Evolutionary conservation across 2,888 invertebrate species (phyloP), one percentile per base, ranked within the genome.

Genomic region (Watsonalla cultraria): DNA sequence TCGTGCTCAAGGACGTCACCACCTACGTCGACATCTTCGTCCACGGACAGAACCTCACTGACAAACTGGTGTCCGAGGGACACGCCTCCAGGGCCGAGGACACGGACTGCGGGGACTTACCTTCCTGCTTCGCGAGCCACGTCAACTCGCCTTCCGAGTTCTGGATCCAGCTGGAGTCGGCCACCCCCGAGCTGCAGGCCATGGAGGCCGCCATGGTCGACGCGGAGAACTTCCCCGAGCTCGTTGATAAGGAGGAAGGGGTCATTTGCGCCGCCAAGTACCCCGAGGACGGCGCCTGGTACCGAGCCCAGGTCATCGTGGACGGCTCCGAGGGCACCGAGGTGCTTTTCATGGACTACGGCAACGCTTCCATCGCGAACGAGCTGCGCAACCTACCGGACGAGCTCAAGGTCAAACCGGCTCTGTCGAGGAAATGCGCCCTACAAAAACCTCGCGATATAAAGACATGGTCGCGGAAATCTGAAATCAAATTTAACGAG

Each of bases 141-240:
- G 90, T 94, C 0, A 94, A 95, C 74, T 94, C 94, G 0, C 93
- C 95, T 0, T 92, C 92, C 0, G 95, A 96, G 68, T 96, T 96
- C 76, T 96, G 95, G 92, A 92, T 96, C 15, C 96, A 96, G 70
- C 87, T 95, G 58, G 95, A 95, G 66, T 92, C 93, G n/a, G 84
- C 89, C 0, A 74, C 88, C 0, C 61, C 80, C 0, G 93, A 93
- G 7, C 68, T 94, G 42, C 93, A 94, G 57, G 72, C 92, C 8
- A 92, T 94, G 76, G 92, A 92, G 56, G 78, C 90, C 0, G 92
- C 92, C 55, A 84, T 95, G 79, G 80, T 84, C 0, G 90, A 92
- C 14, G 92, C 92, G 0, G 89, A 92, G 39, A 86, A 85, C 60
- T 92, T 94, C 67, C 85, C 92, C 0, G 82, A 86, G 6, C 70